Percentiles rank a stretch among this genome's conserved stretches.
Conservation (phyloP, 2,888 invertebrate genomes). For the Cephus rjabovi region DNA sequence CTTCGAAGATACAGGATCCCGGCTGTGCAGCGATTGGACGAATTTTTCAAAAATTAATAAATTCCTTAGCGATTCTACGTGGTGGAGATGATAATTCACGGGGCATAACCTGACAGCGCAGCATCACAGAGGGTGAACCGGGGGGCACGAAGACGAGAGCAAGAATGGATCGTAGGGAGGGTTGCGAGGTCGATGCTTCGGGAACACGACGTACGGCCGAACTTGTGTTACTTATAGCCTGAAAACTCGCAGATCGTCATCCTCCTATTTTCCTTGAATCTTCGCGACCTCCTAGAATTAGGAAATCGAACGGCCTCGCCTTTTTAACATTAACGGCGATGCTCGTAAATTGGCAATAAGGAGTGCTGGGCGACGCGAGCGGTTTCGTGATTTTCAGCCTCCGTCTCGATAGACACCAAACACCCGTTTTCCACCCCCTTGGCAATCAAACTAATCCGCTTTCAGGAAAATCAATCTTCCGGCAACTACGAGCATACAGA, state of each 20-base stretch:
- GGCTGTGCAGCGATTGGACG: neutral
- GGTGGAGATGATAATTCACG: neutral
- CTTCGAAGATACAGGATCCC: too few relatives aligned
- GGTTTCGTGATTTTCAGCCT: too few relatives aligned
- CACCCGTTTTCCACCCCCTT: neutral
- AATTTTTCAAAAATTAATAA: neutral
- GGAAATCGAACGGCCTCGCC: too few relatives aligned
- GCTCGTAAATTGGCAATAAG: neutral
- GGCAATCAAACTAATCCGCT: neutral
- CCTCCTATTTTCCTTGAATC: neutral
- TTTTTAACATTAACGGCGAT: neutral
- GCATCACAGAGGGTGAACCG: neutral
- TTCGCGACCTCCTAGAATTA: neutral
- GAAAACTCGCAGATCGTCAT: constrained; percentile 21
- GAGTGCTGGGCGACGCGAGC: neutral
- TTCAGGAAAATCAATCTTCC: neutral
- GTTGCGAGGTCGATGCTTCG: constrained; percentile 31
- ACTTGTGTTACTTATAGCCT: constrained; percentile 47
- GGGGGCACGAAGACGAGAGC: neutral
- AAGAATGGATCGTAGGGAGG: constrained; percentile 1
- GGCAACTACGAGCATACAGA: neutral
- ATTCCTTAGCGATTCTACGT: too few relatives aligned
- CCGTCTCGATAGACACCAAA: too few relatives aligned
- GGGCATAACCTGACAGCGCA: too few relatives aligned
- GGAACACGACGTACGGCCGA: constrained; percentile 40